Conservation (phyloP, 2,797 vertebrate genomes). For the Pantherophis vulpinus region DNA sequence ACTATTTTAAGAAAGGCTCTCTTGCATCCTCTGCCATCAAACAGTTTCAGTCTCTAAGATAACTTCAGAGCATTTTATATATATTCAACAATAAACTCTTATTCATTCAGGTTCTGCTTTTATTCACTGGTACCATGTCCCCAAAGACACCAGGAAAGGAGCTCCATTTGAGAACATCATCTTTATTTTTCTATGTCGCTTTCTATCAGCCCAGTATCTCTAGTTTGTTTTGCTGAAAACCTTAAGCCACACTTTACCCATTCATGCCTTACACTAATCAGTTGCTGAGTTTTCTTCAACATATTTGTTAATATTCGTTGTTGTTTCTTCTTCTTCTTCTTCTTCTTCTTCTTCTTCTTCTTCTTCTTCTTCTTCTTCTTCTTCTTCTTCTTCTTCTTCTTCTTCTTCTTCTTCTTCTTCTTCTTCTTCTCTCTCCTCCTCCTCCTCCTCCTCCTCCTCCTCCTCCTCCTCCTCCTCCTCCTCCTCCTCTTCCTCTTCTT, state of each 20-base stretch:
- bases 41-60: background rate
- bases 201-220: background rate
- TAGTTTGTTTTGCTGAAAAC: background rate
- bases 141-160: background rate
- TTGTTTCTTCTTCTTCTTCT: background rate
- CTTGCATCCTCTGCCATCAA: background rate
- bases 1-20: background rate
- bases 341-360: no score
- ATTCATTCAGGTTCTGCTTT: background rate
- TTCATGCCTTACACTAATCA: background rate
- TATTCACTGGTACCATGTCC: background rate
- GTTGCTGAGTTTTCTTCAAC: background rate
- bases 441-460: accelerated
- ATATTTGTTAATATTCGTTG: background rate
- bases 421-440: no score
- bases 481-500: no score
- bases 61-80: background rate
- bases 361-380: no score
- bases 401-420: no score
- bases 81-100: background rate
- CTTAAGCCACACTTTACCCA: background rate
- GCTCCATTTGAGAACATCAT: background rate
- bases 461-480: no score
- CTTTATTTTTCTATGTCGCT: background rate
- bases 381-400: no score